Evolutionary conservation across 2,797 vertebrate genomes (phyloP).

Genomic region (Uromys caudimaculatus): DNA sequence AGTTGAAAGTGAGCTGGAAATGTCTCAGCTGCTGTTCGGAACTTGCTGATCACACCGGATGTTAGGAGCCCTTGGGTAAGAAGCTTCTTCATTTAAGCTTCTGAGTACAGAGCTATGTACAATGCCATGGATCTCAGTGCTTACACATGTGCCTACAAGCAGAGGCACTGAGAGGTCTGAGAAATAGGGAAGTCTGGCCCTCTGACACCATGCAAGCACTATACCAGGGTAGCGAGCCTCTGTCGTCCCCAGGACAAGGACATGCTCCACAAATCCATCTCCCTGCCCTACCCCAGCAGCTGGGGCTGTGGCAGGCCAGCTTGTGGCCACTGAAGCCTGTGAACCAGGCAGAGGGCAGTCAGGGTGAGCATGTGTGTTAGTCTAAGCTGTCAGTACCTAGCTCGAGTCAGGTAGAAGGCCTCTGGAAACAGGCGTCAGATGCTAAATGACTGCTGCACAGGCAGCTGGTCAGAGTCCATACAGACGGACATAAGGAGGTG

Average conservation of each 20-base stretch:
- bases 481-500: not conserved
- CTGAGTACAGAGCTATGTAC: not conserved
- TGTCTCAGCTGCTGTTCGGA: not conserved
- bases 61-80: conserved; percentile 33
- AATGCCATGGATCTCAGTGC: not conserved
- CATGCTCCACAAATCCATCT: not conserved
- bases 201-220: fast-evolving
- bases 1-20: not conserved
- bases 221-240: too few species aligned
- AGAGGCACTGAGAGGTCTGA: not conserved
- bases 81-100: not conserved
- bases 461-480: not conserved
- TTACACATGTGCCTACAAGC: not conserved
- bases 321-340: not conserved
- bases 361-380: too few species aligned
- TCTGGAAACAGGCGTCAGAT: not conserved
- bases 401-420: not conserved
- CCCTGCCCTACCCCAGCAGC: not conserved
- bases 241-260: too few species aligned
- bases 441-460: not conserved
- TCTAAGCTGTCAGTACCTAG: not conserved
- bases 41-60: not conserved
- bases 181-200: not conserved
- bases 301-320: not conserved
- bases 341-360: not conserved